Evolutionary conservation across 2,888 invertebrate genomes (phyloP).

Genomic region (Hymenopus coronatus): DNA sequence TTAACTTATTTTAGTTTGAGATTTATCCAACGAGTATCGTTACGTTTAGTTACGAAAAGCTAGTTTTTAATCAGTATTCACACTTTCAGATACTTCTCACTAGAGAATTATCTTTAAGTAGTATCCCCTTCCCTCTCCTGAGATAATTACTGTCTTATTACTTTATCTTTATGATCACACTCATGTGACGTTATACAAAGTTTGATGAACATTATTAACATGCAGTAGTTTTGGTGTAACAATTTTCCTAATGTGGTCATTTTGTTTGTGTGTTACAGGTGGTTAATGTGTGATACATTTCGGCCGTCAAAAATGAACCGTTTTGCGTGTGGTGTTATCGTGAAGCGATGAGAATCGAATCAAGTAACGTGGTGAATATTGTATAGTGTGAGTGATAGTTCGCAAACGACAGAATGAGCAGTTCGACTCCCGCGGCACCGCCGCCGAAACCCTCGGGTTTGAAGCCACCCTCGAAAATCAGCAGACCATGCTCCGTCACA

Average conservation of each 20-base stretch:
- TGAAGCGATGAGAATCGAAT: not conserved
- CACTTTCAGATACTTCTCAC: too few relatives aligned
- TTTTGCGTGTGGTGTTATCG: not conserved
- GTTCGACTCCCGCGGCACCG: not conserved
- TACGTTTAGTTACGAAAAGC: too few relatives aligned
- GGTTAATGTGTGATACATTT: not conserved
- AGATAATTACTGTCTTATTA: too few relatives aligned
- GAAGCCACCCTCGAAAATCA: slow-evolving; percentile 65
- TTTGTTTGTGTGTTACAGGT: not conserved
- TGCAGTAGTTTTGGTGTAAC: too few relatives aligned
- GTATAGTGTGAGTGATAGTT: not conserved
- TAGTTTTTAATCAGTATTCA: too few relatives aligned
- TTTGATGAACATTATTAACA: too few relatives aligned
- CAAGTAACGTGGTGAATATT: not conserved
- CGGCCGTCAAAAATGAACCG: not conserved
- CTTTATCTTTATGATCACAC: too few relatives aligned
- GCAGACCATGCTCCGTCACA: slow-evolving; percentile 60
- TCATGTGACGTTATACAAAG: too few relatives aligned
- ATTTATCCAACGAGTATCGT: too few relatives aligned
- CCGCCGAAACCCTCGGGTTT: slow-evolving; percentile 58
- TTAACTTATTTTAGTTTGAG: too few relatives aligned
- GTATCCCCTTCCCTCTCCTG: too few relatives aligned
- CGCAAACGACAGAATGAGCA: not conserved
- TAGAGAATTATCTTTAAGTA: too few relatives aligned
- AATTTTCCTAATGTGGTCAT: not conserved